A percentile compares a stretch with the other conserved stretches of the same genome.
Evolutionary conservation across 1,140 invertebrate species (phyloP).

Genomic region (Bombus superbus): DNA sequence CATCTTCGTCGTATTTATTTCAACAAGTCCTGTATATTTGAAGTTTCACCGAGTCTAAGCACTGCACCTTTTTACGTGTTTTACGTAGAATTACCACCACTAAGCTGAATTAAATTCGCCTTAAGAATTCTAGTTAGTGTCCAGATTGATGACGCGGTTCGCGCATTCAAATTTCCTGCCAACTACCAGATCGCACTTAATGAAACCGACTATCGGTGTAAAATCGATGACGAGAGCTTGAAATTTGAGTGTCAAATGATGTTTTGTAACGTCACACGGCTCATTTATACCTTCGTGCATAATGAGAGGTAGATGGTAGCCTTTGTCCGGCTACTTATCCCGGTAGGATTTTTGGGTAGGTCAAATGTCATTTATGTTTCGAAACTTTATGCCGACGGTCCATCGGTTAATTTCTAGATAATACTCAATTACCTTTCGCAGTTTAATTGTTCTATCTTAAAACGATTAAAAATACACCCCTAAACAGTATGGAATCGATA

Average conservation of each 20-base stretch:
- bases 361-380: not conserved
- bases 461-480: not conserved
- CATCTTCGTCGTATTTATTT: conserved; percentile 43
- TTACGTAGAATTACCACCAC: too few species aligned
- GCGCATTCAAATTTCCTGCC: too few species aligned
- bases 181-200: too few species aligned
- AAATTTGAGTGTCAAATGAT: not conserved
- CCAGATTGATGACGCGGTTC: too few species aligned
- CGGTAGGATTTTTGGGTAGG: too few species aligned
- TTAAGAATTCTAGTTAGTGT: not conserved
- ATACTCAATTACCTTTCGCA: not conserved
- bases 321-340: too few species aligned
- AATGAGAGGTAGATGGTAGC: not conserved
- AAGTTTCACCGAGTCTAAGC: too few species aligned
- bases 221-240: not conserved
- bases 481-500: not conserved
- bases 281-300: conserved; percentile 3
- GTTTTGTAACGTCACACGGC: fast-evolving
- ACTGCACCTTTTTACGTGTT: too few species aligned
- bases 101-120: not conserved
- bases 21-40: too few species aligned
- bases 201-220: too few species aligned
- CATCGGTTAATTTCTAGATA: not conserved
- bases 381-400: not conserved
- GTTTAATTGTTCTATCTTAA: not conserved